Base-by-base conservation (phyloP, 2,797 vertebrate species). In the Alauda arvensis region DNA sequence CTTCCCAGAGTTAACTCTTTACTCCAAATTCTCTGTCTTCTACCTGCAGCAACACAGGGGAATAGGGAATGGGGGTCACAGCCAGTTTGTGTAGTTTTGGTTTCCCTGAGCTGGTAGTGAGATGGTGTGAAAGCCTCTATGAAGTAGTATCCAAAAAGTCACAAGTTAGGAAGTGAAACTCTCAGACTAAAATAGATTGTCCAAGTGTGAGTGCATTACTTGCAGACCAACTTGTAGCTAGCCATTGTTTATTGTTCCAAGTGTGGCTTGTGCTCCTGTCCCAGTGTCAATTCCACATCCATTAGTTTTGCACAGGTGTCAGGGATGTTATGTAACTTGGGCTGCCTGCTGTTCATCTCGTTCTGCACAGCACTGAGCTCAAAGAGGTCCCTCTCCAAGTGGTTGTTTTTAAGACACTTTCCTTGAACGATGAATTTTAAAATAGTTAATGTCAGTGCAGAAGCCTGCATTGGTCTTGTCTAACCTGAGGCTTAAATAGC, bases 281-380 rank as follows among this genome's bases (percentile, higher is more conserved):
- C 10, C 17, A 6, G 0, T 57, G 10, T 43, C 6, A 1, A 13
- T 63, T 46, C 16, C 12, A 7, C 1, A 2, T 88, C 37, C 53
- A 31, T 21, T 65, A 26, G 18, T 79, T 90, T 77, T 91, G 39
- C n/a, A 20, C 34, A 37, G 25, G 21, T 24, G 26, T 68, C 5
- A 9, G 0, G 1, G 25, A 6, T 26, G 4, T 51, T 51, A 6
- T 0, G 2, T 56, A 49, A 12, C 15, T 45, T 10, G 2, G 19
- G 14, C 49, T 83, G 34, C 26, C 56, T 33, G 31, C 31, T 61
- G 8, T 33, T 5, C 15, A 8, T n/a, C 26, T 75, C 3, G 2
- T 62, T 45, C 24, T 14, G 12, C 2, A 4, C 15, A 4, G 12
- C 29, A 18, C 13, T 53, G 42, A 76, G n/a, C 5, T 14, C 37